Percentiles rank a stretch among this genome's conserved stretches.
Evolutionary conservation across 2,797 vertebrate genomes (phyloP).

Genomic region (Liparis tanakae): DNA sequence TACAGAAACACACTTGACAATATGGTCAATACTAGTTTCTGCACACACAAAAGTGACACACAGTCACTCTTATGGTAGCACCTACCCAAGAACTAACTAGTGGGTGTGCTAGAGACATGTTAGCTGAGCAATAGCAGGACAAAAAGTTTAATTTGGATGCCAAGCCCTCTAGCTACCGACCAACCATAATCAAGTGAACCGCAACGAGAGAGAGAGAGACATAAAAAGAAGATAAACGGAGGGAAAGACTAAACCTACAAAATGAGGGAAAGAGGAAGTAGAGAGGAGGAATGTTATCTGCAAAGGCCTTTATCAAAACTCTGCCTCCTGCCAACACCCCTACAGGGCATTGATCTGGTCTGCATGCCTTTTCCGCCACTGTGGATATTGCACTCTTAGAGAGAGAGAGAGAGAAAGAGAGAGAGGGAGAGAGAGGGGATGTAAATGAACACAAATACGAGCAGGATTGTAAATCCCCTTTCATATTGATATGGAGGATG

Average conservation of each 20-base stretch:
- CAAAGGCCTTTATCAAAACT: conserved; percentile 61
- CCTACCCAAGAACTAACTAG: conserved; percentile 55
- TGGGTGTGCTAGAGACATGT: conserved; percentile 66
- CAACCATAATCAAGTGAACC: conserved; percentile 80
- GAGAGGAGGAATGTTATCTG: conserved; percentile 65
- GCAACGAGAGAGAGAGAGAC: conserved; percentile 54
- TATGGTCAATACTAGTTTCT: conserved; percentile 1
- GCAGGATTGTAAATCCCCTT: not conserved
- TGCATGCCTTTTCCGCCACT: conserved; percentile 32
- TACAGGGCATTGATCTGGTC: conserved; percentile 52
- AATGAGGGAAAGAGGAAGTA: conserved; percentile 38
- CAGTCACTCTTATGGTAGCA: conserved; percentile 26
- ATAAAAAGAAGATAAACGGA: conserved; percentile 38
- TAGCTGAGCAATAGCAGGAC: conserved; percentile 60
- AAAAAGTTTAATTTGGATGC: conserved; percentile 79
- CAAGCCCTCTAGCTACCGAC: conserved; percentile 76
- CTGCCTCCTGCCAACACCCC: conserved; percentile 45
- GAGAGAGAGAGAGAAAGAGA: not conserved
- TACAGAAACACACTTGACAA: not conserved
- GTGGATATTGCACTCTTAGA: conserved; percentile 13
- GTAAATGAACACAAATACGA: not conserved
- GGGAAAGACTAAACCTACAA: conserved; percentile 41
- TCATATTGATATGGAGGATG: not conserved
- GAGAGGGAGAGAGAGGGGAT: not conserved
- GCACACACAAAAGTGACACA: conserved; percentile 3